Evolutionary conservation across 2,113 vertebrate species (phyloP).

Genomic region (Dendrocopos noguchii): DNA sequence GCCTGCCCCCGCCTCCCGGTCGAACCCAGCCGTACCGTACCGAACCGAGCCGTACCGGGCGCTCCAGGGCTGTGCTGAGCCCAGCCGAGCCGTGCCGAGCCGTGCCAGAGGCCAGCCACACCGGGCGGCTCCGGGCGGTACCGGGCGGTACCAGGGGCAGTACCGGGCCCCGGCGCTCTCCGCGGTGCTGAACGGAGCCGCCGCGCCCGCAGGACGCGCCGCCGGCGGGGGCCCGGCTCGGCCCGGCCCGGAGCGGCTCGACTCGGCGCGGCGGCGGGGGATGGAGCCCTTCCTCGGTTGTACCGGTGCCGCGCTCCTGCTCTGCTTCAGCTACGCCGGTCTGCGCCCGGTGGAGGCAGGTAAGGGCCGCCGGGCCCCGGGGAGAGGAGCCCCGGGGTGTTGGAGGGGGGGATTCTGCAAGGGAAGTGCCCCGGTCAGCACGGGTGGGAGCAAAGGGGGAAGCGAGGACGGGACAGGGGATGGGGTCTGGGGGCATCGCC

Average conservation of each 20-base stretch:
- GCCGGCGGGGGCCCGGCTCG: neutral
- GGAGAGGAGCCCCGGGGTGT: neutral
- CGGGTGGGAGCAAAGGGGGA: neutral
- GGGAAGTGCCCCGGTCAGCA: neutral
- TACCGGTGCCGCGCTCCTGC: constrained; percentile 72
- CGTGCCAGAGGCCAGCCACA: neutral
- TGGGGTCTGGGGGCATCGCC: neutral
- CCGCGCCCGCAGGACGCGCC: neutral
- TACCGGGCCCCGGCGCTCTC: constrained; percentile 54
- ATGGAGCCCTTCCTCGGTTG: constrained; percentile 60
- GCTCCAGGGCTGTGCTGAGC: neutral
- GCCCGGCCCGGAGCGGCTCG: neutral
- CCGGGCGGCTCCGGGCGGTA: neutral
- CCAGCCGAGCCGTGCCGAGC: neutral
- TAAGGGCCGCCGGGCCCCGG: constrained; percentile 53
- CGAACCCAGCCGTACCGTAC: neutral
- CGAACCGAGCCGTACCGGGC: neutral
- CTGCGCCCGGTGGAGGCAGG: constrained; percentile 77
- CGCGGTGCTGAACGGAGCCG: constrained; percentile 46
- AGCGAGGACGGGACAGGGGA: neutral
- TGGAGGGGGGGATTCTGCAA: neutral
- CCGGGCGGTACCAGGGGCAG: neutral
- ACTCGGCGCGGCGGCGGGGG: constrained; percentile 36
- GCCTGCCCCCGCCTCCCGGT: neutral
- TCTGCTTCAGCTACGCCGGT: constrained; percentile 75